Conservation (phyloP, 2,888 invertebrate genomes). For the Allacma fusca region DNA sequence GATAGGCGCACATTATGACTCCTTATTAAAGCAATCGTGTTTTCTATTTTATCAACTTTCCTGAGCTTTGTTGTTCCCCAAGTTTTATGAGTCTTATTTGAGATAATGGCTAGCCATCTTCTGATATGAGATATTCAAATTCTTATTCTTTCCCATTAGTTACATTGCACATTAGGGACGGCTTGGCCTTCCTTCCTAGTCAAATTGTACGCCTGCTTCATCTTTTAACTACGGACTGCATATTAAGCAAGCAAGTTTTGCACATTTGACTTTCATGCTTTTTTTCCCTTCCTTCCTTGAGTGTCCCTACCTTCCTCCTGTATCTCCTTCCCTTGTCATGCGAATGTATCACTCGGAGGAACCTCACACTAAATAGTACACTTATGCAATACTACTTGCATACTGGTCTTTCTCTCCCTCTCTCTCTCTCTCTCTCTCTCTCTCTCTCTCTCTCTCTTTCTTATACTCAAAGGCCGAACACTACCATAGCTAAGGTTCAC, state of each 20-base stretch:
- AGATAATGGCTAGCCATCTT: constrained; percentile 42
- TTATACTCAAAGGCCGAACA: too few species aligned
- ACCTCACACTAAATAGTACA: too few species aligned
- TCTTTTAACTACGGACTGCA: constrained; percentile 50
- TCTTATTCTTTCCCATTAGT: constrained; percentile 54
- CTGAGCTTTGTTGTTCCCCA: constrained; percentile 45
- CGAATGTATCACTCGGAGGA: too few species aligned
- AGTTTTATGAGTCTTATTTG: constrained; percentile 51
- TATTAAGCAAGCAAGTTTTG: constrained; percentile 54
- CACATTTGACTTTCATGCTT: constrained; percentile 57
- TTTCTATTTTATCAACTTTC: constrained; percentile 49
- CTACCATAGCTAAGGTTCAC: too few species aligned
- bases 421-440: too few species aligned
- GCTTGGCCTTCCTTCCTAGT: constrained; percentile 42
- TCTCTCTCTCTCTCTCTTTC: too few species aligned
- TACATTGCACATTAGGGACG: constrained; percentile 54
- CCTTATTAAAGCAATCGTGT: constrained; percentile 56
- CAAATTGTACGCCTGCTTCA: constrained; percentile 44
- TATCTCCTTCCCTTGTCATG: neutral
- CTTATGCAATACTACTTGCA: too few species aligned
- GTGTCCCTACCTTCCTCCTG: neutral
- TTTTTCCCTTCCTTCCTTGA: constrained; percentile 28
- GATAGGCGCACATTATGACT: constrained; percentile 54
- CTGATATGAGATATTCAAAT: constrained; percentile 45
- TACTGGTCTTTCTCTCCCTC: too few species aligned